Conservation (phyloP, 2,888 invertebrate genomes). For the Axea sp. region DNA sequence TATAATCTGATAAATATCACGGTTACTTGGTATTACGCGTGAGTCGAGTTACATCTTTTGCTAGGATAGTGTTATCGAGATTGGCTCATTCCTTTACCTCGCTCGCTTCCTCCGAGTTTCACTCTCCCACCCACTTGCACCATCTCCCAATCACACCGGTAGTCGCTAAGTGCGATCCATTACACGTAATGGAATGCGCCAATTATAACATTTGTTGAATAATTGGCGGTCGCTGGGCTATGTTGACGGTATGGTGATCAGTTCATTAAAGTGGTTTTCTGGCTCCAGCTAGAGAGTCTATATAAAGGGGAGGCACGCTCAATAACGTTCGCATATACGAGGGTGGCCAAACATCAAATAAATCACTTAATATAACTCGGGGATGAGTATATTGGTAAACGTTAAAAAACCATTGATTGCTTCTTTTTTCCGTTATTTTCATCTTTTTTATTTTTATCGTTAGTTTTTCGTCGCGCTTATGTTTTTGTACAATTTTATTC, state of each 20-base stretch:
- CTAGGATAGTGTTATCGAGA: conserved; percentile 74
- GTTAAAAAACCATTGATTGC: conserved; percentile 69
- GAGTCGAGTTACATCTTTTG: conserved; percentile 62
- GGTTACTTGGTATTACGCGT: conserved; percentile 42
- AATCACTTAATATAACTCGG: conserved; percentile 74
- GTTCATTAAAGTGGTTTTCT: conserved; percentile 56
- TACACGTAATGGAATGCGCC: conserved; percentile 79
- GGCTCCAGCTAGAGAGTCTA: conserved; percentile 24
- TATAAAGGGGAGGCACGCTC: conserved; percentile 57
- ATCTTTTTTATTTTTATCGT: not conserved
- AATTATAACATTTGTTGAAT: conserved; percentile 79
- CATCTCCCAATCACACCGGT: conserved; percentile 73
- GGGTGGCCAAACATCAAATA: conserved; percentile 74
- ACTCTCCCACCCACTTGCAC: conserved; percentile 29
- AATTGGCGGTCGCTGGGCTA: conserved; percentile 74
- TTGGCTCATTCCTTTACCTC: conserved; percentile 70
- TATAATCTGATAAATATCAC: conserved; percentile 53
- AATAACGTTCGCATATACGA: conserved; percentile 61
- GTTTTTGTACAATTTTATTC: conserved; percentile 36
- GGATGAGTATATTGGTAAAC: conserved; percentile 67
- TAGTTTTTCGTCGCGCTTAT: conserved; percentile 10
- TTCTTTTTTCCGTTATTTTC: not conserved
- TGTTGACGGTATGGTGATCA: conserved; percentile 59
- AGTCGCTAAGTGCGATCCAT: conserved; percentile 79
- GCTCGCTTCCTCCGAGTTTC: conserved; percentile 32